These are phyloP conservation scores for Corythornis leucogaster DNA, from an alignment of 2,797 vertebrate species.

Conservation along the genomic window DNA sequence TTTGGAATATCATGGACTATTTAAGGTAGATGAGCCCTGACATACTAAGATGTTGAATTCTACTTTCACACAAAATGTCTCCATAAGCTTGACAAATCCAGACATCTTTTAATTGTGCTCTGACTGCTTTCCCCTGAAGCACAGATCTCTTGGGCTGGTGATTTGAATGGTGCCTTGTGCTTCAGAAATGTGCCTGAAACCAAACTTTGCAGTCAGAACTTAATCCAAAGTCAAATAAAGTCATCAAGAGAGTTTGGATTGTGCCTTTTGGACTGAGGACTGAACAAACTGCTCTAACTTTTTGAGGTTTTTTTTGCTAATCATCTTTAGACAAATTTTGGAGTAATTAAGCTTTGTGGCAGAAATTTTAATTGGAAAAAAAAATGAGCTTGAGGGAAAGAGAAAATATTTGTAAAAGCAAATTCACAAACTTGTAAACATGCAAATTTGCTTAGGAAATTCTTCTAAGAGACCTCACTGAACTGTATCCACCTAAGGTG, in stretches of 20 bases:
- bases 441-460: not conserved
- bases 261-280: not conserved
- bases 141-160: not conserved
- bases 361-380: not conserved
- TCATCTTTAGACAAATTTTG: not conserved
- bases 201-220: not conserved
- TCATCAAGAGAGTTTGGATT: not conserved
- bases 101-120: conserved; percentile 30
- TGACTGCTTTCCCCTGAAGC: not conserved
- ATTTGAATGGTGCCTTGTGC: not conserved
- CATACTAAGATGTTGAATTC: conserved; percentile 19
- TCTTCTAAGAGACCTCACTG: not conserved
- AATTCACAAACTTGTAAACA: not conserved
- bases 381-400: not conserved
- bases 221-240: conserved; percentile 29
- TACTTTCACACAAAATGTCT: not conserved
- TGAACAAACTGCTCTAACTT: not conserved
- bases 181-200: not conserved
- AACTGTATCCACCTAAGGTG: not conserved
- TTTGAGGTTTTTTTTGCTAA: not conserved
- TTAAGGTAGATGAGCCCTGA: conserved; percentile 50
- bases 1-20: conserved; percentile 35
- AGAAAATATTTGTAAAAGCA: not conserved
- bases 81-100: conserved; percentile 9
- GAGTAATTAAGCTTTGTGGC: not conserved